Evolutionary conservation across 1,140 invertebrate genomes (phyloP), one percentile per base, ranked within the genome.

Genomic region (Anadara kagoshimensis): DNA sequence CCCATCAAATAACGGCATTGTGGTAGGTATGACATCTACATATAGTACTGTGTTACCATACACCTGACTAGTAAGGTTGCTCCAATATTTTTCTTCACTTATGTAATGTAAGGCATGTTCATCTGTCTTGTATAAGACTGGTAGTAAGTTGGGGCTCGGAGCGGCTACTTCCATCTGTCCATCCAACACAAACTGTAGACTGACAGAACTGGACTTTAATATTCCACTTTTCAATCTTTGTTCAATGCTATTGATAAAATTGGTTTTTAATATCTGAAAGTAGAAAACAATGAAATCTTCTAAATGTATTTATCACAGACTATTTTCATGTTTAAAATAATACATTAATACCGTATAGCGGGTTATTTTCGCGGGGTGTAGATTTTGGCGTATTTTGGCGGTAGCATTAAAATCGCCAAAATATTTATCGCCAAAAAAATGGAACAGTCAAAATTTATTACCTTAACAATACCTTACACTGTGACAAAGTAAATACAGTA

Each of bases 31-130:
- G 29, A 96, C 91, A 73, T 96, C 94, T 29, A 93, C 91, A 90
- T 95, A 97, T 69, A 98, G 92, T 0, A 97, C 92, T 43, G 96
- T 89, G 24, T 94, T 92, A 10, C 97, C 97, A 22, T 98, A 85
- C 43, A 92, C 85, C 65, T 92, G 91, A 0, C 95, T 94, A 74
- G 91, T 91, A 14, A 98, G 90, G 87, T 94, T 93, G 1, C 72
- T 68, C 78, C 75, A 82, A 75, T 88, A 88, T 11, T 51, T 64
- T 75, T 53, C 90, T 84, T 94, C 93, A 90, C 95, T 93, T 88
- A 95, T 96, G 86, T 95, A 96, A 74, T 93, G 92, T 22, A 93
- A 90, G 10, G 78, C 53, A 16, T 43, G 22, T 22, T 57, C 45
- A 57, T 59, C 62, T n/a, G 62, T 65, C n/a, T 59, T 49, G 18